Evolutionary conservation across 2,888 invertebrate species (phyloP).

Genomic region (Notodonta dromedarius): DNA sequence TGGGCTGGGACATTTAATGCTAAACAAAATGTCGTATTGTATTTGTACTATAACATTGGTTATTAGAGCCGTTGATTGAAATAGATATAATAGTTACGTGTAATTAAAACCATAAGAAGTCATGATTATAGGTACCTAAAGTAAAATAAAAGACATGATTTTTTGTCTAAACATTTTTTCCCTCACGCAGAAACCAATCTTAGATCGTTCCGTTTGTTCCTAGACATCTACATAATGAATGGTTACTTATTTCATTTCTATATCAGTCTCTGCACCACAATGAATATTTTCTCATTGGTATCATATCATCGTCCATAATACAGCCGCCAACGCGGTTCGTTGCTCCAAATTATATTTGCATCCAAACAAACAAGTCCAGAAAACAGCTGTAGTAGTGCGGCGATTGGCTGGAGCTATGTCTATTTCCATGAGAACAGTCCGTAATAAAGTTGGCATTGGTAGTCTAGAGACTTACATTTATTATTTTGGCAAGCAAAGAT

Average conservation of each 20-base stretch:
- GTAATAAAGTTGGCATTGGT: background rate
- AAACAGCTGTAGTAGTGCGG: constrained; percentile 24
- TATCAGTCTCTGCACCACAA: constrained; percentile 27
- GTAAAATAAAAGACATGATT: no score
- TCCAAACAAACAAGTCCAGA: constrained; percentile 26
- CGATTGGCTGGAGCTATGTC: constrained; percentile 14
- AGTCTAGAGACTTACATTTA: background rate
- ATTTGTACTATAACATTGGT: no score
- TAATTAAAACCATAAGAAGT: no score
- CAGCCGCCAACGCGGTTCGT: constrained; percentile 36
- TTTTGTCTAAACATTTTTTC: no score
- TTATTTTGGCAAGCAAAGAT: no score
- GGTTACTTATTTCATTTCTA: background rate
- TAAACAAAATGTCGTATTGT: no score
- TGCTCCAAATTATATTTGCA: constrained; percentile 33
- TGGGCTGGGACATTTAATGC: no score
- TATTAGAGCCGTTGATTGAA: no score
- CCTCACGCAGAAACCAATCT: background rate
- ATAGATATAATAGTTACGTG: no score
- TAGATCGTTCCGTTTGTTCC: background rate
- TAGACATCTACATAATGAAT: background rate
- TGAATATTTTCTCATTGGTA: constrained; percentile 36
- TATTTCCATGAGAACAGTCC: background rate
- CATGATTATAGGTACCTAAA: no score
- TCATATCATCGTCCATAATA: constrained; percentile 37